A percentile compares a stretch with the other conserved stretches of the same genome.
These are phyloP conservation scores for Crocallis elinguaria DNA, from an alignment of 2,888 invertebrate species.

Conservation along the genomic window DNA sequence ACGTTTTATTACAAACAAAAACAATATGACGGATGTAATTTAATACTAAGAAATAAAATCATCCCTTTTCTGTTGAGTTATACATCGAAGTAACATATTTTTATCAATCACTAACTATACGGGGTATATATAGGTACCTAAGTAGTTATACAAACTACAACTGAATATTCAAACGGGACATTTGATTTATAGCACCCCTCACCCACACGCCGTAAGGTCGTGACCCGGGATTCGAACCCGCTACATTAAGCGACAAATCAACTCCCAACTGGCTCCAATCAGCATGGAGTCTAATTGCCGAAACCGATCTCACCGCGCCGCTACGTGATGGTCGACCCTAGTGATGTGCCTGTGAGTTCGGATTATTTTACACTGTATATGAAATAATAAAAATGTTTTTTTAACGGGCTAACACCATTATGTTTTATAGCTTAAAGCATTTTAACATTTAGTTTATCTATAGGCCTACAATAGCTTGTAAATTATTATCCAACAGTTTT, in stretches of 20 bases:
- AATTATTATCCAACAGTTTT: too few species aligned
- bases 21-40: too few species aligned
- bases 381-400: neutral
- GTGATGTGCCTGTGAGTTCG: constrained; percentile 14
- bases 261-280: constrained; percentile 35
- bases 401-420: too few species aligned
- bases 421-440: too few species aligned
- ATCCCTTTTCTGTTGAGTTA: too few species aligned
- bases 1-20: too few species aligned
- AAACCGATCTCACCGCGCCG: constrained; percentile 40
- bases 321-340: constrained; percentile 35
- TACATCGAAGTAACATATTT: too few species aligned
- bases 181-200: neutral
- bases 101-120: too few species aligned
- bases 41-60: too few species aligned
- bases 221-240: constrained; percentile 27
- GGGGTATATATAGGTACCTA: too few species aligned
- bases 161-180: neutral
- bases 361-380: neutral
- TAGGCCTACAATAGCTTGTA: too few species aligned
- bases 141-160: neutral
- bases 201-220: constrained; percentile 5
- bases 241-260: constrained; percentile 35
- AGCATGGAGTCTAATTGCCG: constrained; percentile 39
- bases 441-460: too few species aligned